Evolutionary conservation across 2,113 vertebrate species (phyloP).

Genomic region (Ctenomys sociabilis): DNA sequence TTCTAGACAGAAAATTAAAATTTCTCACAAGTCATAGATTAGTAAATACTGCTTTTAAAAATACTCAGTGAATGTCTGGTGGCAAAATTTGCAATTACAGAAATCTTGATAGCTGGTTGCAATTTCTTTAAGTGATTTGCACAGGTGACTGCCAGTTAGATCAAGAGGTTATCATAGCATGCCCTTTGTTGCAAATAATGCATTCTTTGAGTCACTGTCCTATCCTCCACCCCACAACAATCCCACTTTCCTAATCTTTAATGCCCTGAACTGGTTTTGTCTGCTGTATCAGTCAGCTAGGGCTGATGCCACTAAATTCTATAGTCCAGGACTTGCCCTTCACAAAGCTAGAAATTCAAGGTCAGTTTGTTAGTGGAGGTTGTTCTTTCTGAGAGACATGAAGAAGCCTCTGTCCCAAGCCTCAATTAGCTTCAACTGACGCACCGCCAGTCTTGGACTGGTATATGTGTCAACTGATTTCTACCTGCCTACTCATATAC

Average conservation of each 20-base stretch:
- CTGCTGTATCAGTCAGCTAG: neutral
- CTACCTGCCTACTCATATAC: neutral
- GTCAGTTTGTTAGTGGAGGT: neutral
- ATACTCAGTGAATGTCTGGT: neutral
- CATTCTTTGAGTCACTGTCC: neutral
- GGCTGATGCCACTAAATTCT: neutral
- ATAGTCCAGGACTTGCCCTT: neutral
- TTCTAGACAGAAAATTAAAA: neutral
- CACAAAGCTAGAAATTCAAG: neutral
- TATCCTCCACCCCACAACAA: rapidly evolving
- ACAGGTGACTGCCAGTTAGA: neutral
- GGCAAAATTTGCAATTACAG: neutral
- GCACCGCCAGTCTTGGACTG: neutral
- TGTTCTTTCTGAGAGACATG: neutral
- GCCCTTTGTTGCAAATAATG: neutral
- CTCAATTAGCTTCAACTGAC: neutral
- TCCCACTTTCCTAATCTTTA: neutral
- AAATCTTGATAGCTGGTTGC: neutral
- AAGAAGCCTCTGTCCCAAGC: neutral
- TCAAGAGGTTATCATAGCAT: neutral
- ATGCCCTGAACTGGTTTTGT: neutral
- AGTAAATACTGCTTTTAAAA: neutral
- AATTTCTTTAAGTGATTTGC: neutral
- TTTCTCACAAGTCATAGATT: neutral
- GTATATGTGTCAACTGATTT: neutral